Evolutionary conservation across 2,888 invertebrate species (phyloP).

Genomic region (Nephrotoma flavescens): DNA sequence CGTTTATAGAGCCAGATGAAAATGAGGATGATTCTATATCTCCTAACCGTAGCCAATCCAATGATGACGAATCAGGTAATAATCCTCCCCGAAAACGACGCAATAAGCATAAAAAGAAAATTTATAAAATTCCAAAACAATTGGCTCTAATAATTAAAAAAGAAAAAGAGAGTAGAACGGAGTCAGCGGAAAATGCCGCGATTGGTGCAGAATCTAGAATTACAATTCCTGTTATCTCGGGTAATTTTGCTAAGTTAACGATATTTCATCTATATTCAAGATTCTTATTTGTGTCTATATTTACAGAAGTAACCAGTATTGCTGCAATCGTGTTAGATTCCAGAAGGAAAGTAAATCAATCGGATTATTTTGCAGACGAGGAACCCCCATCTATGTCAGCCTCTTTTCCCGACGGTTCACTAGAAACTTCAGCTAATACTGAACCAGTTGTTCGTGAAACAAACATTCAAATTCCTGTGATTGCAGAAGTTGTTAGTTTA

Average conservation of each 20-base stretch:
- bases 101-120: conserved; percentile 7
- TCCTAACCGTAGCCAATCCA: conserved; percentile 14
- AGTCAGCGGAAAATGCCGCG: background rate
- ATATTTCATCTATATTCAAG: background rate
- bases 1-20: conserved; percentile 19
- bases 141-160: conserved; percentile 11
- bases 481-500: background rate
- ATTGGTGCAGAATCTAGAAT: background rate
- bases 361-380: background rate
- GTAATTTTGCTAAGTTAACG: background rate
- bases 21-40: conserved; percentile 21
- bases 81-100: background rate
- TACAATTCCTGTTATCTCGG: background rate
- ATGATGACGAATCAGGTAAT: conserved; percentile 15
- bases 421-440: background rate
- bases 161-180: conserved; percentile 10
- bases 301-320: background rate
- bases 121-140: conserved; percentile 9
- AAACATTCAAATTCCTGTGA: background rate
- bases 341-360: background rate
- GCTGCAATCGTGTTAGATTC: background rate
- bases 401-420: background rate
- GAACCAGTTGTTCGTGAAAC: background rate
- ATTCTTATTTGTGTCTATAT: background rate
- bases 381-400: background rate